phyloP scores from a whole-genome alignment of 2,113 vertebrate species.

The Gobius niger region DNA sequence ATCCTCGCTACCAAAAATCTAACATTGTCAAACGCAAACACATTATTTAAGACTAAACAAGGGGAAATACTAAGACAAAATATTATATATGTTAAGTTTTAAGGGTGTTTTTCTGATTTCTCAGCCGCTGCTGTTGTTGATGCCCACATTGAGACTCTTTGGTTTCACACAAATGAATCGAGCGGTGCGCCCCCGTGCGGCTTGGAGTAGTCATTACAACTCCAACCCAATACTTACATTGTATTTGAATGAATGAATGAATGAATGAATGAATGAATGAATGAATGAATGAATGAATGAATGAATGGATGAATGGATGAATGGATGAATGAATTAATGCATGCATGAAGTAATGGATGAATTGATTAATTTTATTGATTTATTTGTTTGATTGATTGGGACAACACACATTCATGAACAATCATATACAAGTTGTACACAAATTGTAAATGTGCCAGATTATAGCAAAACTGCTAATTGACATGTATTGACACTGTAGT shows the following conservation, averaged over 20 bases:
- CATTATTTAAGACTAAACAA: not conserved
- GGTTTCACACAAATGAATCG: not conserved
- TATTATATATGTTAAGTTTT: not conserved
- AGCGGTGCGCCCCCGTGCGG: constrained; percentile 30
- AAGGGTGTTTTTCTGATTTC: not conserved
- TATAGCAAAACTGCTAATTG: no score
- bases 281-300: no score
- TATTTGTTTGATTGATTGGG: no score
- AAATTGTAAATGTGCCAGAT: no score
- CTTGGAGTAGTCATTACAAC: constrained; percentile 2
- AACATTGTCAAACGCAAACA: not conserved
- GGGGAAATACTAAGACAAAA: not conserved
- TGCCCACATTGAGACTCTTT: not conserved
- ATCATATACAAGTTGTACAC: no score
- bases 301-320: no score
- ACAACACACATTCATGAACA: no score
- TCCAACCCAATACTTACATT: not conserved
- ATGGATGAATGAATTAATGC: no score
- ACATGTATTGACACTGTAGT: no score
- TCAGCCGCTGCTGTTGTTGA: constrained; percentile 20
- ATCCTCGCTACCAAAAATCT: not conserved
- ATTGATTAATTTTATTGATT: not conserved
- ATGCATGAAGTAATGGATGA: no score
- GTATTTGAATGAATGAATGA: no score
- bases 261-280: no score